Evolutionary conservation across 2,888 invertebrate genomes (phyloP).

Genomic region (Gonocerus acuteangulatus): DNA sequence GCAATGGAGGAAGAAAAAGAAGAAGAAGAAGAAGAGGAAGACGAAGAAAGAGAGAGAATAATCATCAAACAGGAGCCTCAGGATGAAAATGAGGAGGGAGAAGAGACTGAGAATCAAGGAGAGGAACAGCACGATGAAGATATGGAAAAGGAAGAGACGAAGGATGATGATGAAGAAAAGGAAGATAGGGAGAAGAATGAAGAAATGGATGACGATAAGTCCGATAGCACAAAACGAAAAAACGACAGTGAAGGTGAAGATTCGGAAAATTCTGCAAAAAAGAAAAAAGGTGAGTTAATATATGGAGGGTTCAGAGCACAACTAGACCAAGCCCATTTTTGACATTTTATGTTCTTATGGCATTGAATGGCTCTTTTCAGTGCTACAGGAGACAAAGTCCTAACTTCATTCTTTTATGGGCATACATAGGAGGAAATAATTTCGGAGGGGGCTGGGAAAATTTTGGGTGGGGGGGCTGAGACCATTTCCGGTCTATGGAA

Average conservation of each 20-base stretch:
- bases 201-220: not conserved
- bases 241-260: constrained; percentile 8
- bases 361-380: no score
- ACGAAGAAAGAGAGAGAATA: constrained; percentile 30
- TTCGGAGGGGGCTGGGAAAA: no score
- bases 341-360: no score
- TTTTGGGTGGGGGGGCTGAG: no score
- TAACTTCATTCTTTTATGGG: no score
- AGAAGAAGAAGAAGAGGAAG: constrained; percentile 27
- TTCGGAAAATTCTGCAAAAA: constrained; percentile 2
- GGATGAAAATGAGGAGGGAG: not conserved
- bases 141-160: not conserved
- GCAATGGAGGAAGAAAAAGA: constrained; percentile 31
- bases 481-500: no score
- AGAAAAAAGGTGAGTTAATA: constrained; percentile 16
- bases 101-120: not conserved
- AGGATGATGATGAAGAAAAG: not conserved
- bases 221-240: not conserved
- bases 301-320: no score
- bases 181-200: not conserved
- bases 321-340: no score
- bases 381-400: no score
- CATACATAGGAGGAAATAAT: no score
- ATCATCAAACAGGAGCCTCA: constrained; percentile 7
- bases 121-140: not conserved